Evolutionary conservation across 2,797 vertebrate species (phyloP).

Genomic region (Halcyon smyrnensis): DNA sequence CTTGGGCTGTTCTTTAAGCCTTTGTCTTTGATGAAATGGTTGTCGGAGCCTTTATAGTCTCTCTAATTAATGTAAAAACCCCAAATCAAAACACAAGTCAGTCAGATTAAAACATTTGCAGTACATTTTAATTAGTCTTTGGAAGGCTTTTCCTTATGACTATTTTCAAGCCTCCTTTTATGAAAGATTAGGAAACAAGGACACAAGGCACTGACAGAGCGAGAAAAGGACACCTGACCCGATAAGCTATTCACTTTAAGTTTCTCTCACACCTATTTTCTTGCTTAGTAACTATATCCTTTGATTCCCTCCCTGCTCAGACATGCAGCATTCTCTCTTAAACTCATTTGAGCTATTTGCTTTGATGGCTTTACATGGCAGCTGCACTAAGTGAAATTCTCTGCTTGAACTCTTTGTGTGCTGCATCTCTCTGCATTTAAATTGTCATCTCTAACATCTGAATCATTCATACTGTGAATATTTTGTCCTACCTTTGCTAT

Average conservation of each 20-base stretch:
- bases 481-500: not conserved
- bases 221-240: conserved; percentile 31
- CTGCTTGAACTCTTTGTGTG: conserved; percentile 20
- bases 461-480: not conserved
- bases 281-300: conserved; percentile 33
- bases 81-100: conserved; percentile 45
- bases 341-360: conserved; percentile 31
- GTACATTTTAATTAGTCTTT: conserved; percentile 49
- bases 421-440: not conserved
- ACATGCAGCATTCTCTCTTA: not conserved
- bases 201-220: not conserved
- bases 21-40: conserved; percentile 53
- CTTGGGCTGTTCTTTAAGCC: conserved; percentile 6
- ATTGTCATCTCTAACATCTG: not conserved
- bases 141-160: not conserved
- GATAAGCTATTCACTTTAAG: conserved; percentile 38
- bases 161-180: conserved; percentile 39
- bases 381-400: conserved; percentile 36
- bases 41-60: conserved; percentile 17
- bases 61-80: conserved; percentile 48
- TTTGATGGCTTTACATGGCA: conserved; percentile 57
- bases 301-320: conserved; percentile 29
- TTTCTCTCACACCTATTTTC: conserved; percentile 46
- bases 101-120: conserved; percentile 45
- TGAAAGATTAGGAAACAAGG: conserved; percentile 35